phyloP scores from a whole-genome alignment of 2,888 invertebrate species.

The Torymus aiolomorphi region DNA sequence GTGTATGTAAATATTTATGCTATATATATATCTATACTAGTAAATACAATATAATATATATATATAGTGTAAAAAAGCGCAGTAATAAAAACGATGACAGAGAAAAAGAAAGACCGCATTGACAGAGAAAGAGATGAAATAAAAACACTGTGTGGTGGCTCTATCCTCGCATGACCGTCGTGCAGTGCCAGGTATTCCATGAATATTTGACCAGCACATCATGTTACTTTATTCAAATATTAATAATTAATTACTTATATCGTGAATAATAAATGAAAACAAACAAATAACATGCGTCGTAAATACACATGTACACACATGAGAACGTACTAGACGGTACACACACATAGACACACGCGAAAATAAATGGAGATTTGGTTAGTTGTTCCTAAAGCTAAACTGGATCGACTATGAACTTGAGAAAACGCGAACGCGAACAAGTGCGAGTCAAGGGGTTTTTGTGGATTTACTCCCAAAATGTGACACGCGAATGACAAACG shows the following conservation, averaged over 20 bases:
- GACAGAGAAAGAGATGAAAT: constrained; percentile 46
- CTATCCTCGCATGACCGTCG: constrained; percentile 72
- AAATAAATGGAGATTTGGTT: constrained; percentile 69
- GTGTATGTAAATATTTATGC: constrained; percentile 74
- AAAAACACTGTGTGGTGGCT: constrained; percentile 64
- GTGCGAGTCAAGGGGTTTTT: constrained; percentile 40
- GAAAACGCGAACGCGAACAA: constrained; percentile 33
- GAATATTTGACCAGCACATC: constrained; percentile 73
- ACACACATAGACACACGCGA: constrained; percentile 60
- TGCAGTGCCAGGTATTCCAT: constrained; percentile 73
- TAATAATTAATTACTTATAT: constrained; percentile 73
- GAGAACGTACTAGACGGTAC: constrained; percentile 46
- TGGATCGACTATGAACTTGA: constrained; percentile 51
- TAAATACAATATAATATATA: constrained; percentile 62
- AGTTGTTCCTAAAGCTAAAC: constrained; percentile 73
- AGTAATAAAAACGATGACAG: constrained; percentile 36
- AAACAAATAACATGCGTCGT: constrained; percentile 67
- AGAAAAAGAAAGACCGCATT: constrained; percentile 42
- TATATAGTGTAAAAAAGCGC: constrained; percentile 63
- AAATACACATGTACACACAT: constrained; percentile 59
- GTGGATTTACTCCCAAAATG: constrained; percentile 39
- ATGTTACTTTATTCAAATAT: constrained; percentile 74
- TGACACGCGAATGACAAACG: constrained; percentile 25
- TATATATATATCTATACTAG: constrained; percentile 69
- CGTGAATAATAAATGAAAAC: constrained; percentile 68